Evolutionary conservation across 2,888 invertebrate genomes (phyloP), one percentile per base, ranked within the genome.

Genomic region (Megalurothrips usitatus): DNA sequence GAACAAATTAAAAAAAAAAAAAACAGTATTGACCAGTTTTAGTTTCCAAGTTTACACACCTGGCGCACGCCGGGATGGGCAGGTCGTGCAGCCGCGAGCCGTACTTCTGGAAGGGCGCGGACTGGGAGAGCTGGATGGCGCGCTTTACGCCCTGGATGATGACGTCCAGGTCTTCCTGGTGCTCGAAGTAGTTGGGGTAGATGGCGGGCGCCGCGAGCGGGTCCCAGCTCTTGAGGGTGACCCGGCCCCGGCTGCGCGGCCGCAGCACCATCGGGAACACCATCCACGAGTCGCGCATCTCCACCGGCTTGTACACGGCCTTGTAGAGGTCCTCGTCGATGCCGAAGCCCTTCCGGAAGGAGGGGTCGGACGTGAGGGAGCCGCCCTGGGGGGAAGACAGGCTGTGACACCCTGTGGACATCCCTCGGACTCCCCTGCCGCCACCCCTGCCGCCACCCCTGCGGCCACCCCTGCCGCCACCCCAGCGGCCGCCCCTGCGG

Each of bases 171-270:
- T 95, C 95, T 52, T 89, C 87, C 83, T 92, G 89, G 12, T 87
- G 84, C 17, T 90, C 88, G 81, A 92, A 89, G 85, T 94, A 94
- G 84, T 94, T 93, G 2, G 93, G 90, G 83, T 91, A 90, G 82
- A 94, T 89, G 78, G 89, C 86, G 0, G 94, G 94, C 84, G 91
- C 89, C 34, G 91, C 90, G 28, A 89, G 88, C 0, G 93, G 93
- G 86, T 94, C 90, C 0, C 86, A 89, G 80, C 91, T 89, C 84
- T 89, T 90, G 19, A 95, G 87, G 84, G 90, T 90, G 23, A 95
- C 86, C 81, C 88, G 88, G 0, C 94, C 94, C n/a, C 90, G 89
- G 49, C 93, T 93, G 84, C 90, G 91, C 0, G 94, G 92, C 80
- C 92, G 89, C 87, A 94, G 84, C 1, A 92, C 86, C 89, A 92